Evolutionary conservation across 2,797 vertebrate species (phyloP).

Genomic region (Artibeus jamaicensis): DNA sequence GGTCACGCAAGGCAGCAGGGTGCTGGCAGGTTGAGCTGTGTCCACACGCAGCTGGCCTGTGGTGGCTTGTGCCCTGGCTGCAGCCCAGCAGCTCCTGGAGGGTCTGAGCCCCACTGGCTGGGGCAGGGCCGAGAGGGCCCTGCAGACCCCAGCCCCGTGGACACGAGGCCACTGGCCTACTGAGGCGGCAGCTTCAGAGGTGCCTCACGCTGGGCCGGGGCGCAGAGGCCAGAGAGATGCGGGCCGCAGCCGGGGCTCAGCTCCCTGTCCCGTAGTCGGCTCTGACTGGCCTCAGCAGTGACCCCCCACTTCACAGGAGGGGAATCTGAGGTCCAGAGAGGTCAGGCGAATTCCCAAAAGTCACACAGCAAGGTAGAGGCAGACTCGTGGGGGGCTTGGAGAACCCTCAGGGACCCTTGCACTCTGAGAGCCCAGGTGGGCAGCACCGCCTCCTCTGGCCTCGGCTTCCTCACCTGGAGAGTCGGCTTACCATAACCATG

Average conservation of each 20-base stretch:
- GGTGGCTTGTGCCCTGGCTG: background rate
- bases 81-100: background rate
- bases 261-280: background rate
- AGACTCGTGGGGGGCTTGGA: background rate
- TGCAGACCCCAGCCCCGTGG: background rate
- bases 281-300: background rate
- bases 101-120: background rate
- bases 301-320: background rate
- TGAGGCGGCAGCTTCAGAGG: background rate
- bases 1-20: background rate
- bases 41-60: background rate
- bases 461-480: background rate
- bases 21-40: background rate
- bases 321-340: background rate
- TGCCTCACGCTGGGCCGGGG: too few species aligned
- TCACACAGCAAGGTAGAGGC: background rate
- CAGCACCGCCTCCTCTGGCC: background rate
- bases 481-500: background rate
- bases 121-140: background rate
- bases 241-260: background rate
- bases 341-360: background rate
- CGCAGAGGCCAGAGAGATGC: background rate
- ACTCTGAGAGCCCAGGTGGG: rapidly evolving
- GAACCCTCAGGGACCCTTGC: background rate
- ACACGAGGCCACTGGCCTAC: background rate